Conservation (phyloP, 2,113 vertebrate species). For the Actinemys pallida region DNA sequence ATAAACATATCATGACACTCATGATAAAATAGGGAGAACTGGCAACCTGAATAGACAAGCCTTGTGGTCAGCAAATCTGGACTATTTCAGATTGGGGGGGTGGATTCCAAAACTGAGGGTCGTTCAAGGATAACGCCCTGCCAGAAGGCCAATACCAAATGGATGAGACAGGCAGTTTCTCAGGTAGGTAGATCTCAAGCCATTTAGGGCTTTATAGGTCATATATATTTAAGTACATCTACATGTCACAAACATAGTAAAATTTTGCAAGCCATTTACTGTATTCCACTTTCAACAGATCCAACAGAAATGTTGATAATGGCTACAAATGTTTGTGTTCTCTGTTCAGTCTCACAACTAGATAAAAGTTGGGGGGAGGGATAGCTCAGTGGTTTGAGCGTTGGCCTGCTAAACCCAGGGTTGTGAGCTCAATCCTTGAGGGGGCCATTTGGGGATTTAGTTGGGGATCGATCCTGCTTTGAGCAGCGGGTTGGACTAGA, state of each 20-base stretch:
- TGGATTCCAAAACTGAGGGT: background rate
- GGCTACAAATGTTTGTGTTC: fast-evolving
- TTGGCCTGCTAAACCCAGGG: no score
- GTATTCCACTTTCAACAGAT: background rate
- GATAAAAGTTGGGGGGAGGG: no score
- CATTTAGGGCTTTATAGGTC: background rate
- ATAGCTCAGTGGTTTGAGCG: no score
- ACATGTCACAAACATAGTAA: background rate
- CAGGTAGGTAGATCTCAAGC: background rate
- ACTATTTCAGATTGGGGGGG: background rate
- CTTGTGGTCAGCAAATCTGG: background rate
- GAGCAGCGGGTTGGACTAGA: no score
- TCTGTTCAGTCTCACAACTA: background rate
- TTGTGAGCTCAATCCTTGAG: no score
- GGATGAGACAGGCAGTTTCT: background rate
- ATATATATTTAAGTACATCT: background rate
- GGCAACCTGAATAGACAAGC: background rate
- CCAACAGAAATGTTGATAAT: background rate
- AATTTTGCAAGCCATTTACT: background rate
- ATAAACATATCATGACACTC: background rate
- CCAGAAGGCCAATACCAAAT: background rate
- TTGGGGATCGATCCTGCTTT: no score
- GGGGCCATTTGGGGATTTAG: no score
- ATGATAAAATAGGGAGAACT: background rate
- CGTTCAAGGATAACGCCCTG: background rate